A percentile compares a stretch with the other conserved stretches of the same genome.
Conservation (phyloP, 2,797 vertebrate genomes). For the Danio tinwini region DNA sequence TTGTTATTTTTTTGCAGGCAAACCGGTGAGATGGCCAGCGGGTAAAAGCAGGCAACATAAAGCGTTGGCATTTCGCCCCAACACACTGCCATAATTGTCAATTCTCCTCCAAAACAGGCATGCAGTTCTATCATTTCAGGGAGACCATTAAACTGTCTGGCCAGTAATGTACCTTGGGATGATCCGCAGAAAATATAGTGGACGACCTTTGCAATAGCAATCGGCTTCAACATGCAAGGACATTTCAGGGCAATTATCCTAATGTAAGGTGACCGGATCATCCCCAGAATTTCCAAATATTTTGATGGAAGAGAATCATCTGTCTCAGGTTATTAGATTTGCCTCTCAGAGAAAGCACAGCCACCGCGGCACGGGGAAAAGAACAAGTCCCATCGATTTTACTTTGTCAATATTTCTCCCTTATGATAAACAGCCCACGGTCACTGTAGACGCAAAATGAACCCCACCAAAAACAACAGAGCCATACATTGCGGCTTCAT, state of each 20-base stretch:
- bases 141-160: slow-evolving; percentile 66
- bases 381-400: slow-evolving; percentile 53
- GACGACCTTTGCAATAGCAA: slow-evolving; percentile 74
- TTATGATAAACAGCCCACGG: slow-evolving; percentile 53
- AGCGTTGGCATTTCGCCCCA: slow-evolving; percentile 65
- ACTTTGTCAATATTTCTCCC: slow-evolving; percentile 54
- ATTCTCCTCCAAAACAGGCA: slow-evolving; percentile 69
- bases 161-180: slow-evolving; percentile 59
- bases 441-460: slow-evolving; percentile 47
- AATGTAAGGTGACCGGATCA: slow-evolving; percentile 52
- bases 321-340: slow-evolving; percentile 58
- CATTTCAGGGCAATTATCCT: slow-evolving; percentile 55
- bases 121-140: slow-evolving; percentile 52
- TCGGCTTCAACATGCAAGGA: slow-evolving; percentile 66
- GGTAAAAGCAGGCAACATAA: slow-evolving; percentile 50
- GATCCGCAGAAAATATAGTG: slow-evolving; percentile 48
- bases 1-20: slow-evolving; percentile 23
- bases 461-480: slow-evolving; percentile 43
- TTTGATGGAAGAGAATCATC: slow-evolving; percentile 44
- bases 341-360: slow-evolving; percentile 41
- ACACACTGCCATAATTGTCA: slow-evolving; percentile 68
- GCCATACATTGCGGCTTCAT: slow-evolving; percentile 42
- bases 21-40: slow-evolving; percentile 6
- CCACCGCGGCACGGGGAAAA: slow-evolving; percentile 21
- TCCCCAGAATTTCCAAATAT: slow-evolving; percentile 45